These are phyloP conservation scores for Telmatochromis sp. DNA, from an alignment of 2,113 vertebrate species.

Conservation along the genomic window DNA sequence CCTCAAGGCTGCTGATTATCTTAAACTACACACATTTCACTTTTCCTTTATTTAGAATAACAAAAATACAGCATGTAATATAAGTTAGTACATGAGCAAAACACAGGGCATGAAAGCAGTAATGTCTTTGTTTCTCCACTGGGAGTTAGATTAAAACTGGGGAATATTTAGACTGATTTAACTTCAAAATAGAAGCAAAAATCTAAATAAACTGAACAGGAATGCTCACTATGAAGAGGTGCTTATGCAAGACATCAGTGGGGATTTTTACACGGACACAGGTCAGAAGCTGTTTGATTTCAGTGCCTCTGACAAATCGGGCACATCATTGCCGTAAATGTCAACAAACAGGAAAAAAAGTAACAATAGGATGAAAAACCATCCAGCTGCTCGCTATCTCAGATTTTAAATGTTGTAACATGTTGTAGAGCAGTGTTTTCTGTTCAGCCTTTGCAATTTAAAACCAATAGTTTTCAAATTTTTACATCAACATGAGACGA, in stretches of 20 bases:
- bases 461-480: not conserved
- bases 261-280: not conserved
- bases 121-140: not conserved
- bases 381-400: not conserved
- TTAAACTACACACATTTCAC: not conserved
- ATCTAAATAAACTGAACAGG: not conserved
- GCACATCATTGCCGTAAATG: not conserved
- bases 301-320: not conserved
- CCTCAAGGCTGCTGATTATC: not conserved
- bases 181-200: not conserved
- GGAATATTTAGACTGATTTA: not conserved
- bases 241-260: conserved; percentile 13
- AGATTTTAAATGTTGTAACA: not conserved
- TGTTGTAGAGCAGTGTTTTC: not conserved
- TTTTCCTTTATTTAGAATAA: not conserved
- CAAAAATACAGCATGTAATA: not conserved
- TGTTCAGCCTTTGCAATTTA: not conserved
- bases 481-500: not conserved
- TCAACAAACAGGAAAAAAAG: not conserved
- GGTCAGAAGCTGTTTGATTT: conserved; percentile 7
- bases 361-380: not conserved
- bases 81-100: not conserved
- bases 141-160: not conserved
- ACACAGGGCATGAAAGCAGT: not conserved
- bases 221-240: not conserved